Conservation (phyloP, 2,797 vertebrate genomes). For the Tympanoctomys barrerae region DNA sequence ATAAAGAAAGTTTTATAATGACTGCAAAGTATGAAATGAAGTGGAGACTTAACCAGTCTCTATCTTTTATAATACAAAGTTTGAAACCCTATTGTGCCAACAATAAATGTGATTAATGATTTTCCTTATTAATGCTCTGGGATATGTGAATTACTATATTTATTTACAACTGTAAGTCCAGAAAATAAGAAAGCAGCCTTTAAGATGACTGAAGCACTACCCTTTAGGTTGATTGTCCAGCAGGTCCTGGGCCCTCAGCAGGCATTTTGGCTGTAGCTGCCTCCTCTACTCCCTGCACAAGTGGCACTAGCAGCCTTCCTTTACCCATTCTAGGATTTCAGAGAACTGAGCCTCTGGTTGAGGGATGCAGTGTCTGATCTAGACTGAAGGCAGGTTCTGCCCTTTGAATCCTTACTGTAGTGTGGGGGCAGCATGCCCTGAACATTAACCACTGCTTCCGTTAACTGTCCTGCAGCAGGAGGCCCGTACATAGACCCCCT, state of each 20-base stretch:
- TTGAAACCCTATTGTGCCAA: background rate
- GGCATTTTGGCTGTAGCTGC: too few species aligned
- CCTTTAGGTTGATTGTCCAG: rapidly evolving
- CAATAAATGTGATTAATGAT: rapidly evolving
- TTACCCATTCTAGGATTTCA: too few species aligned
- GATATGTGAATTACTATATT: background rate
- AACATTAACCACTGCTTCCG: background rate
- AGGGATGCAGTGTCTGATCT: background rate
- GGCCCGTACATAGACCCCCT: background rate
- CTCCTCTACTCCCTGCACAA: background rate
- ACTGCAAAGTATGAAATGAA: too few species aligned
- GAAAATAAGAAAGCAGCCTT: background rate
- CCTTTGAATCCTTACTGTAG: background rate
- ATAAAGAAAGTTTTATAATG: background rate
- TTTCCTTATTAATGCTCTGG: background rate
- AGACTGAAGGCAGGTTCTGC: background rate
- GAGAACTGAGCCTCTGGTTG: background rate
- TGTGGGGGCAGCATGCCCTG: background rate
- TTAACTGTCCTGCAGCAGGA: too few species aligned
- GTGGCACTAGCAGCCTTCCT: rapidly evolving
- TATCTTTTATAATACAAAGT: rapidly evolving
- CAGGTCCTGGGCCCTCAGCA: background rate
- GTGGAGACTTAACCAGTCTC: background rate
- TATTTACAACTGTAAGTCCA: background rate
- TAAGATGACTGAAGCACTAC: too few species aligned